Base-by-base conservation (phyloP, 2,797 vertebrate genomes). In the Discoglossus pictus region DNA sequence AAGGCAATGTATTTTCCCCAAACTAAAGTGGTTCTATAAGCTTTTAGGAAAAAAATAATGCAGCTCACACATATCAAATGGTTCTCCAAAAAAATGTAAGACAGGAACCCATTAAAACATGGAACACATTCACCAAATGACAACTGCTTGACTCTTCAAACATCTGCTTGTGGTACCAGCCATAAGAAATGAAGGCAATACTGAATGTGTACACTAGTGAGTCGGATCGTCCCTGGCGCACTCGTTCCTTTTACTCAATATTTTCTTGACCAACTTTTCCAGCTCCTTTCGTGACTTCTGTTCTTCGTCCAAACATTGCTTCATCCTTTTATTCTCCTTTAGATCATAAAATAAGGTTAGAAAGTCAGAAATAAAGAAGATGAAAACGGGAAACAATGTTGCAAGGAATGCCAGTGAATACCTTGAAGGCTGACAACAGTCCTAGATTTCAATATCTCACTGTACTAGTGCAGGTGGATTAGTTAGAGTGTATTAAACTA, bases 271-370 rank as follows among this genome's bases (percentile, higher is more conserved):
- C 56, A 95, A 78, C 61, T 95, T 93, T 87, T 99, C 97, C 36
- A 99, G 86, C 68, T 98, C 97, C 80, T 92, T 97, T 68, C 97
- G 92, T 36, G 93, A 96, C 79, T 95, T 98, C 82, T 95, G 85
- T 82, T 99, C 97, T 79, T 99, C 97, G 77, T 98, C 97, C 83
- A 99, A 86, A 75, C 93, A 94, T 76, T 98, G 95, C 60, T 94
- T 98, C 93, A 99, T 98, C 83, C 90, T 92, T 82, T 93, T 96
- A 65, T 94, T 98, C 79, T 99, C 97, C 97, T 99, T 21, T 13
- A 77, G 0, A 13, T 70, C 35, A 20, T 10, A 9, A 58, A 72
- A 67, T 72, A 34, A 9, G 3, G 15, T 9, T 15, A 47, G 15
- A 43, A 21, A 15, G 10, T 6, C 7, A 55, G 6, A 25, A 36